Conservation (phyloP, 2,888 invertebrate species). For the Cephonodes hylas region DNA sequence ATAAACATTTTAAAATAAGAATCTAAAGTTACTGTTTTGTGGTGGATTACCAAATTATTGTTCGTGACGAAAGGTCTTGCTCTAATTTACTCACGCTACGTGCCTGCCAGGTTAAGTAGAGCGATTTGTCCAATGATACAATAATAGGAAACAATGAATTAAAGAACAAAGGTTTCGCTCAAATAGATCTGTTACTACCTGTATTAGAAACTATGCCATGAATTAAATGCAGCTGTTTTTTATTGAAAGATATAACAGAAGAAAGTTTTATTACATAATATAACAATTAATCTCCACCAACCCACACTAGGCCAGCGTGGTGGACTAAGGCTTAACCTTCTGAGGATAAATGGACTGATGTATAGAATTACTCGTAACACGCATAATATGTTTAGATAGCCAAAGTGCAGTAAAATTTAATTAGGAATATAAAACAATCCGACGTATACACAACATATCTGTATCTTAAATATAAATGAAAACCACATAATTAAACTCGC, state of each 20-base stretch:
- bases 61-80: background rate
- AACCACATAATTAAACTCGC: background rate
- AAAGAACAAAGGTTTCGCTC: background rate
- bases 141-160: background rate
- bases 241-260: no score
- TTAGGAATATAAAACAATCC: no score
- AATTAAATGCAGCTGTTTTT: background rate
- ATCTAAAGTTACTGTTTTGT: background rate
- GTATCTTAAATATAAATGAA: no score
- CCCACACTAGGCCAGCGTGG: no score
- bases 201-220: background rate
- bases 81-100: background rate
- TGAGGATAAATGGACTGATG: no score
- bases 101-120: background rate
- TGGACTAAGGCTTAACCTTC: no score
- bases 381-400: no score
- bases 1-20: background rate
- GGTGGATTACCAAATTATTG: conserved; percentile 3
- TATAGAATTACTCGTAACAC: no score
- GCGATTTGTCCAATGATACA: conserved; percentile 1
- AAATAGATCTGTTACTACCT: background rate
- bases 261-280: no score
- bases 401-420: no score
- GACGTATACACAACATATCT: no score
- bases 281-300: no score